Base-by-base conservation (phyloP, 2,888 invertebrate genomes). In the Euzophera pinguis region DNA sequence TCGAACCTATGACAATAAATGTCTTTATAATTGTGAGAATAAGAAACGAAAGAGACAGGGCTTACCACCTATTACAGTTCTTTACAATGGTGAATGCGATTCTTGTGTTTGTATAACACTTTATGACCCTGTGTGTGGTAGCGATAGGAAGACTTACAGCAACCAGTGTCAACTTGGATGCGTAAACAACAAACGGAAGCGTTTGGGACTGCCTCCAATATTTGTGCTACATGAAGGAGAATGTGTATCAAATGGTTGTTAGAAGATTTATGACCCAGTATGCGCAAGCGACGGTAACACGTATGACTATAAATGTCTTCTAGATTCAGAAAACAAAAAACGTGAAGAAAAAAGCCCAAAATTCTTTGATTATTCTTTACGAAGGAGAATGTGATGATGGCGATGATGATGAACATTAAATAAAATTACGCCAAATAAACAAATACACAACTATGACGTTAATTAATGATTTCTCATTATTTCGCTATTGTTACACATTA, bases 81-180 rank as follows among this genome's bases (percentile, higher is more conserved):
- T 12, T 6, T 47, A 47, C 3, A 37, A 50, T 10, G 59, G 55
- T 1, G 35, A 54, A 27, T 58, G 58, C 32, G 12, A 51, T 3
- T 6, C 9, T 3, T 56, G 53, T 8, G 5, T 13, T 10, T 56
- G 56, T 13, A 10, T 47, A 9, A 34, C 39, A 5, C 47, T 50
- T 0, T 10, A 13, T 1, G 42, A 55, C 4, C 68, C 66, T 3
- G 62, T 72, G 2, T 72, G 72, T 45, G 71, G 63, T 0, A 58
- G 56, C 10, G 64, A 71, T 47, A 61, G 62, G 0, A 87, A 91
- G 55, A 94, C 93, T 0, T 95, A 95, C 75, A 81, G 85, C 54
- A 94, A 92, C 74, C 48, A 42, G 10, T 64, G 75, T 47, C n/a
- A 52, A n/a, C 48, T 79, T 0, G 48, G 54, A 0, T 73, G 76